Conservation (phyloP, 2,888 invertebrate genomes). For the Temnothorax rugatulus region DNA sequence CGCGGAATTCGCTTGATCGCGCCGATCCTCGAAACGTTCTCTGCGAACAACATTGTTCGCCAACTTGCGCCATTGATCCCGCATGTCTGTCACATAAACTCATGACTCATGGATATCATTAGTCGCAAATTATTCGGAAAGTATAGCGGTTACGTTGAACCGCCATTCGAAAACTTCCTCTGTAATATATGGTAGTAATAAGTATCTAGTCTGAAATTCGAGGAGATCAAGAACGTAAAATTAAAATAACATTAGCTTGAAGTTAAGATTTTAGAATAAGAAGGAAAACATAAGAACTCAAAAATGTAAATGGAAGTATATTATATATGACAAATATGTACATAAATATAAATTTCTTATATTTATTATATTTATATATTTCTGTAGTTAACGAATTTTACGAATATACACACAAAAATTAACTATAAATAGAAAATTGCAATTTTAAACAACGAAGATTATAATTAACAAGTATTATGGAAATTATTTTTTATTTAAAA, state of each 20-base stretch:
- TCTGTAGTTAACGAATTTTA: not conserved
- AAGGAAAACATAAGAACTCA: too few relatives aligned
- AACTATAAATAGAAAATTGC: not conserved
- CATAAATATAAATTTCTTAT: too few relatives aligned
- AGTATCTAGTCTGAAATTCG: too few relatives aligned
- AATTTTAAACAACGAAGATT: not conserved
- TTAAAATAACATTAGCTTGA: too few relatives aligned
- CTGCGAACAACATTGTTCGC: not conserved
- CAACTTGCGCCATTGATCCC: not conserved
- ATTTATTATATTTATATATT: too few relatives aligned
- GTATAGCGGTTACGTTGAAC: not conserved
- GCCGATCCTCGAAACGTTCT: not conserved
- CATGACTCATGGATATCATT: not conserved
- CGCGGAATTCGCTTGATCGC: not conserved
- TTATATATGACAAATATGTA: too few relatives aligned
- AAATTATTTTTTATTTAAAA: conserved; percentile 1
- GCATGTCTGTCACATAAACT: not conserved
- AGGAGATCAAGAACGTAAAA: too few relatives aligned
- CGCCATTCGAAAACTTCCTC: too few relatives aligned
- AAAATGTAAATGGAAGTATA: too few relatives aligned
- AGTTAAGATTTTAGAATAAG: too few relatives aligned
- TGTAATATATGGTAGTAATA: too few relatives aligned
- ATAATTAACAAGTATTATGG: too few relatives aligned
- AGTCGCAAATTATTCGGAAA: not conserved
- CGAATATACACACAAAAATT: not conserved